A percentile compares a stretch with the other conserved stretches of the same genome.
phyloP scores from a whole-genome alignment of 2,113 vertebrate genomes.

The Urocynchramus pylzowi region DNA sequence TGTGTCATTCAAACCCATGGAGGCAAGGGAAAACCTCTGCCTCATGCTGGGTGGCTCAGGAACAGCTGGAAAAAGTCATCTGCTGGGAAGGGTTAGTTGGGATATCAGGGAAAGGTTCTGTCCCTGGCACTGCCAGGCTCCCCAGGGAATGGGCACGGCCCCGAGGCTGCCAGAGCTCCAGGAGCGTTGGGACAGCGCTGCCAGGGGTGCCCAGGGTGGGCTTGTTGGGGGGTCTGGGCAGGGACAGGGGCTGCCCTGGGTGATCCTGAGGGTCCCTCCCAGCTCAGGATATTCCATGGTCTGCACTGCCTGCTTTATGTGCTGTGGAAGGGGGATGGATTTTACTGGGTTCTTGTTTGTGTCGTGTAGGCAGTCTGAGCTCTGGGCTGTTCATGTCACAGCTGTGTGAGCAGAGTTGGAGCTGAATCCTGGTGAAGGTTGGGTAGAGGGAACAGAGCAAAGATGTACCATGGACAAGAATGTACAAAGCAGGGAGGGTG shows the following conservation, averaged over 20 bases:
- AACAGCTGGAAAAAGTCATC: neutral
- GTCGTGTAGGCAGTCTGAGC: neutral
- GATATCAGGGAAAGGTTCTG: accelerated
- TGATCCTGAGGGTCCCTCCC: neutral
- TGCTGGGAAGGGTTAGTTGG: accelerated
- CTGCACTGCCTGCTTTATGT: neutral
- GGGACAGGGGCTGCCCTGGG: accelerated
- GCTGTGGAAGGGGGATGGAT: neutral
- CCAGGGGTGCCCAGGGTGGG: neutral
- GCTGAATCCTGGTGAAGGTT: neutral
- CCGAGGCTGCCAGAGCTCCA: neutral
- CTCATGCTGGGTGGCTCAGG: neutral
- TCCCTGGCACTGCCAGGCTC: neutral
- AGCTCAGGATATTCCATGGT: accelerated
- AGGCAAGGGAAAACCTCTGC: neutral
- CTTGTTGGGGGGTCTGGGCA: neutral
- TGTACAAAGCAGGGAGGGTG: neutral
- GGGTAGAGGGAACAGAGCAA: neutral
- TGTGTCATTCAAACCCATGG: accelerated
- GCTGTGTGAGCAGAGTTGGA: neutral
- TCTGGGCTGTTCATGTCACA: neutral
- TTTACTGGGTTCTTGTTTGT: neutral
- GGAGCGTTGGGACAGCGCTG: neutral
- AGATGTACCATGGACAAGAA: neutral
- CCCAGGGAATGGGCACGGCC: neutral